Percentiles rank a stretch among this genome's conserved stretches.
phyloP scores from a whole-genome alignment of 1,140 invertebrate genomes.

The Chionoecetes opilio region DNA sequence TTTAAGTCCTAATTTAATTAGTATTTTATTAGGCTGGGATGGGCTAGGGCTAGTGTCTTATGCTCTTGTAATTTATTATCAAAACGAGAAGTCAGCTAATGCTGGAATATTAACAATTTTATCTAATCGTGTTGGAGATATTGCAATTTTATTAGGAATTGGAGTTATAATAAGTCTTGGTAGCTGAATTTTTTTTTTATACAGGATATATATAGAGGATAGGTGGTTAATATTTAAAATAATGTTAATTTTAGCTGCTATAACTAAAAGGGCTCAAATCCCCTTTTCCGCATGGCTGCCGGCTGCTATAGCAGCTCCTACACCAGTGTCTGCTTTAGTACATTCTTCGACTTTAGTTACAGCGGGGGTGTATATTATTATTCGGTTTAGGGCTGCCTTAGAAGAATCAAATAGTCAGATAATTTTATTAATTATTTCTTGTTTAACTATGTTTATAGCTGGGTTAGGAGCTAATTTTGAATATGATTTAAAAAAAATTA shows the following conservation, averaged over 20 bases:
- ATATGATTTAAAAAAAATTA: neutral
- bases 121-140: conserved; percentile 41
- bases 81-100: neutral
- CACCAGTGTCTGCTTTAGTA: conserved; percentile 89
- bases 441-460: conserved; percentile 61
- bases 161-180: too few relatives aligned
- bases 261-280: conserved; percentile 90
- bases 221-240: neutral
- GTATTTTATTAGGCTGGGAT: conserved; percentile 36
- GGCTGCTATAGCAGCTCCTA: conserved; percentile 88
- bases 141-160: conserved; percentile 45
- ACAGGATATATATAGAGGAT: neutral
- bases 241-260: conserved; percentile 84
- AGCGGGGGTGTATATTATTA: conserved; percentile 89
- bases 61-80: neutral
- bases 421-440: conserved; percentile 58
- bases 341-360: conserved; percentile 91
- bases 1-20: conserved; percentile 46
- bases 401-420: too few relatives aligned
- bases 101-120: conserved; percentile 7
- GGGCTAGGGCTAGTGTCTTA: conserved; percentile 23
- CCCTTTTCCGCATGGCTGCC: conserved; percentile 89
- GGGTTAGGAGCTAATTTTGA: conserved; percentile 67
- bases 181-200: conserved; percentile 46
- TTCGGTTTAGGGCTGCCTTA: too few relatives aligned